Base-by-base conservation (phyloP, 2,113 vertebrate species). In the Peromyscus maniculatus region DNA sequence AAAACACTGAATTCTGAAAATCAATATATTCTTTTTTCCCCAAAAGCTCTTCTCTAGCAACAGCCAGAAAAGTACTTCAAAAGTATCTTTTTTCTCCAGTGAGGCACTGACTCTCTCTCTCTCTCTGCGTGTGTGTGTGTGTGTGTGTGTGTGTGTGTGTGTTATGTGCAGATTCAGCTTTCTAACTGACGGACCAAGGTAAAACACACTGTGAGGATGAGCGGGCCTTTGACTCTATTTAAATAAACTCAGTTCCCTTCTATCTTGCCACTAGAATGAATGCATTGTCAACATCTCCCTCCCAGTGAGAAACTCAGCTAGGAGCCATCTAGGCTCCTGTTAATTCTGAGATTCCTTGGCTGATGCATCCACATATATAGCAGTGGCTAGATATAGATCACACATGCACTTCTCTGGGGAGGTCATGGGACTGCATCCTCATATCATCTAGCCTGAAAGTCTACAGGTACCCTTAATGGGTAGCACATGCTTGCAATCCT, bases 21-120 rank as follows among this genome's bases (percentile, higher is more conserved):
- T 92, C 83, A 93, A 92, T 92, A n/a, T 57, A 86, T 97, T 91
- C 94, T 33, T 86, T 12, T 79, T 92, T 49, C 43, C 88, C 62
- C 28, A 33, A 94, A 86, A 93, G 26, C 79, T 93, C 6, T 88
- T 72, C 46, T 64, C 39, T 3, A 92, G n/a, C 10, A 95, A 8
- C 22, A 82, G 62, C 17, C 28, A 71, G 46, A 72, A 82, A 80
- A 62, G 2, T 95, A 95, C 3, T 24, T 77, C 72, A 7, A 87
- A 86, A 91, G n/a, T 57, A 33, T 82, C 43, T 75, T 77, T 74
- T 31, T 72, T 88, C 36, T 95, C 11, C 4, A 57, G 33, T 64
- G 9, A 1, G 21, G 16, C 33, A 55, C 66, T 72, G 36, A 49
- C 46, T 49, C 46, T 49, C 16, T 72, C 39, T 43, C 39, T 43